These are phyloP conservation scores for Paguma larvata DNA, from an alignment of 2,797 vertebrate genomes.

Conservation along the genomic window DNA sequence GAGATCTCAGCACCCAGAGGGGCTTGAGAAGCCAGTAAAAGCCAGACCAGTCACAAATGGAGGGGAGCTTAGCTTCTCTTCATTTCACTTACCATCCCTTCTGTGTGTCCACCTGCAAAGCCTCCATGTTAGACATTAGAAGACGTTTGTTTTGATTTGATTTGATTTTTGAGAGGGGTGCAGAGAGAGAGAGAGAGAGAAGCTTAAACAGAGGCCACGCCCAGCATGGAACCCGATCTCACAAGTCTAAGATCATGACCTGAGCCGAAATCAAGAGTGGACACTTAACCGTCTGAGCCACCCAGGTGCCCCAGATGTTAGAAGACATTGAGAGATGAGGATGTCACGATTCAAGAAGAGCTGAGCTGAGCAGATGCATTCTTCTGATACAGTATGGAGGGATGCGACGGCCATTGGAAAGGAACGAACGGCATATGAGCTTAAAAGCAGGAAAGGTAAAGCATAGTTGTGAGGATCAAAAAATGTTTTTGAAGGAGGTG, in stretches of 20 bases:
- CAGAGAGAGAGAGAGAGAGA: no score
- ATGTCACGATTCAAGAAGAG: neutral
- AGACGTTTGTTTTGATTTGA: neutral
- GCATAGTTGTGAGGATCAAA: neutral
- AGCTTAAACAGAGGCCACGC: no score
- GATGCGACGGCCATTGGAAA: neutral
- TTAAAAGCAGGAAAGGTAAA: neutral
- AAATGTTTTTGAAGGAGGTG: neutral
- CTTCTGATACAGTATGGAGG: rapidly evolving
- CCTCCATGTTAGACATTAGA: neutral
- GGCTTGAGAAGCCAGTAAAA: neutral
- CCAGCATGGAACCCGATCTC: no score
- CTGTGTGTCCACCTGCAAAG: neutral
- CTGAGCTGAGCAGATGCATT: rapidly evolving
- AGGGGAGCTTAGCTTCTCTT: neutral
- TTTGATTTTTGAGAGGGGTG: no score
- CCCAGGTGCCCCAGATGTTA: neutral
- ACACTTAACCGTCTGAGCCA: no score
- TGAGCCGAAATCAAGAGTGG: no score
- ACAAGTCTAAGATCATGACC: no score
- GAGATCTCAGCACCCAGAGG: neutral
- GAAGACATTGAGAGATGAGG: neutral
- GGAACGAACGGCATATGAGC: neutral
- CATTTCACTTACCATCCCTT: neutral
- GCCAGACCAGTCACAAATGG: neutral